A percentile compares a stretch with the other conserved stretches of the same genome.
Evolutionary conservation across 2,797 vertebrate genomes (phyloP).

Genomic region (Neosilurus mollespiculum): DNA sequence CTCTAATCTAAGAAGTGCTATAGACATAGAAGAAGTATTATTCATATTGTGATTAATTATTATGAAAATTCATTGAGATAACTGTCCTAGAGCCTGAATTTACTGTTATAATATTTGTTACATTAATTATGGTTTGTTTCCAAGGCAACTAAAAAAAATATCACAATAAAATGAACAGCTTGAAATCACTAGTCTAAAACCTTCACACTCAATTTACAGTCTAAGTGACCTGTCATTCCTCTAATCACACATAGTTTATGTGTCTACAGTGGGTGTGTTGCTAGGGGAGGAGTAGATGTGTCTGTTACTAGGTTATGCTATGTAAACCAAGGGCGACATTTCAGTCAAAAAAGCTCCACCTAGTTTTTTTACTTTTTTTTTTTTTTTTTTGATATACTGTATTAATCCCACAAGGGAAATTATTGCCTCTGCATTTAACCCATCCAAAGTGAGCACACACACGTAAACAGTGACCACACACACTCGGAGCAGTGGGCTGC

Average conservation of each 20-base stretch:
- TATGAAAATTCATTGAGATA: neutral
- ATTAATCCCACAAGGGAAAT: too few species aligned
- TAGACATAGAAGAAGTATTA: neutral
- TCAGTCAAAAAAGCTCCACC: neutral
- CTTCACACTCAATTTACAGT: neutral
- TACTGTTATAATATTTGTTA: neutral
- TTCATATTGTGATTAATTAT: neutral
- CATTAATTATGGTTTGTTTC: neutral
- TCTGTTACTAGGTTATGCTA: conserved; percentile 41
- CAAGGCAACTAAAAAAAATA: neutral
- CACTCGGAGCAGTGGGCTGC: too few species aligned
- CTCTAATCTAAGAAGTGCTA: neutral
- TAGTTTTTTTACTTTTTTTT: too few species aligned
- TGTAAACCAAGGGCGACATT: neutral
- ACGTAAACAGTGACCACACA: too few species aligned
- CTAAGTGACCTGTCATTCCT: neutral
- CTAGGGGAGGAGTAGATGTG: conserved; percentile 1
- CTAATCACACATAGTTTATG: neutral
- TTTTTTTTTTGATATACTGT: too few species aligned
- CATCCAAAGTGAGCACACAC: too few species aligned
- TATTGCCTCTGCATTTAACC: too few species aligned
- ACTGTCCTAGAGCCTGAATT: too few species aligned
- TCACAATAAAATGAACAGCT: neutral
- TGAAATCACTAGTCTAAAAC: conserved; percentile 8
- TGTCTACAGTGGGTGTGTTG: conserved; percentile 8